A percentile compares a stretch with the other conserved stretches of the same genome.
Evolutionary conservation across 92 coral and sea anemone genomes (phyloP).

Genomic region (Pocillopora meandrina): DNA sequence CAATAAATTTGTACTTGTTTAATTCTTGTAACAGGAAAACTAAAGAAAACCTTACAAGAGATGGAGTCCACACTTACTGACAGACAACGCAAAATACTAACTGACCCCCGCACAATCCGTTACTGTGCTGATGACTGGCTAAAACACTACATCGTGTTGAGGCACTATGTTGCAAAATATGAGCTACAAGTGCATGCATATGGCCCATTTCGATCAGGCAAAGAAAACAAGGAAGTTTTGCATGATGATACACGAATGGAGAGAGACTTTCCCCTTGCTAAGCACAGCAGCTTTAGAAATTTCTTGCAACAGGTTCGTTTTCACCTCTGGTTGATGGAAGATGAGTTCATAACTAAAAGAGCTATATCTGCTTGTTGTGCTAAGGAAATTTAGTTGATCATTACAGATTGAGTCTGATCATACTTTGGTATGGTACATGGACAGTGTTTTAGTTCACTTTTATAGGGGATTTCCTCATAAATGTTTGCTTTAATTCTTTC

Average conservation of each 20-base stretch:
- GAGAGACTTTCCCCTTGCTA: slow-evolving; percentile 65
- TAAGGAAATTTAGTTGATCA: slow-evolving; percentile 14
- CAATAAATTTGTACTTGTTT: not conserved
- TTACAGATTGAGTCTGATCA: not conserved
- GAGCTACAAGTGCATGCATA: slow-evolving; percentile 82
- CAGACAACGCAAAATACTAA: slow-evolving; percentile 44
- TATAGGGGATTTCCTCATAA: too few relatives aligned
- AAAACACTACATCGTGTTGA: slow-evolving; percentile 67
- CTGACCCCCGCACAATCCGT: slow-evolving; percentile 54
- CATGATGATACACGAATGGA: slow-evolving; percentile 63
- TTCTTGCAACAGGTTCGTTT: slow-evolving; percentile 76
- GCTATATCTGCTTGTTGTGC: slow-evolving; percentile 39
- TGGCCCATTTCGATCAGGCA: slow-evolving; percentile 79
- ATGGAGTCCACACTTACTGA: slow-evolving; percentile 67
- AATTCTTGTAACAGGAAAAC: slow-evolving; percentile 41
- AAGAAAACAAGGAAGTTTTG: slow-evolving; percentile 23
- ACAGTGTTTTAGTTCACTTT: not conserved
- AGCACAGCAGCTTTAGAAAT: slow-evolving; percentile 52
- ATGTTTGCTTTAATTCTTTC: too few relatives aligned
- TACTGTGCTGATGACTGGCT: slow-evolving; percentile 51
- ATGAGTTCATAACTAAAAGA: slow-evolving; percentile 54
- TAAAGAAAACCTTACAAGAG: slow-evolving; percentile 52
- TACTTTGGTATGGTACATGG: too few relatives aligned
- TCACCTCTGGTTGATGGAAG: slow-evolving; percentile 85
- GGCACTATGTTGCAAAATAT: slow-evolving; percentile 83